Evolutionary conservation across 2,888 invertebrate species (phyloP).

Genomic region (Julus scanicus): DNA sequence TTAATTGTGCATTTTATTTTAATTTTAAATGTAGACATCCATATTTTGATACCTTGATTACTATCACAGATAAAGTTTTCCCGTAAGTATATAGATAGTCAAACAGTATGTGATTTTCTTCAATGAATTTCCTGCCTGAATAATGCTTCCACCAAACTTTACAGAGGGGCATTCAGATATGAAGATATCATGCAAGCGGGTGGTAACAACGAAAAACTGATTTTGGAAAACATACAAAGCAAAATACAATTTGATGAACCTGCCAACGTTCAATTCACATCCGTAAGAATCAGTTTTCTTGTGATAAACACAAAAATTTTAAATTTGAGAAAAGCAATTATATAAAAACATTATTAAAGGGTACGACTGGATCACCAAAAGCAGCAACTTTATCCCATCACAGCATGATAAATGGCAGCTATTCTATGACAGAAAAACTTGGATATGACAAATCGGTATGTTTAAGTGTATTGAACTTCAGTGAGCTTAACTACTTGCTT

Average conservation of each 20-base stretch:
- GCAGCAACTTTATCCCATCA: constrained; percentile 79
- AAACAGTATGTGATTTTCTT: neutral
- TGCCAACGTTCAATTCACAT: constrained; percentile 85
- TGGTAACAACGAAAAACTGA: constrained; percentile 64
- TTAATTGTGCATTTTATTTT: neutral
- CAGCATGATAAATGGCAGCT: constrained; percentile 63
- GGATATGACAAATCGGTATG: neutral
- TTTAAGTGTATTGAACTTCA: neutral
- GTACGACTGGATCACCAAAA: constrained; percentile 86
- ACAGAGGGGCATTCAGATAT: constrained; percentile 41
- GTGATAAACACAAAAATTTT: neutral
- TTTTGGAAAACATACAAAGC: constrained; percentile 56
- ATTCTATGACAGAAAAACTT: neutral
- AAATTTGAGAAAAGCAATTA: neutral
- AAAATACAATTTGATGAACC: constrained; percentile 70
- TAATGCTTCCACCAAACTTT: neutral
- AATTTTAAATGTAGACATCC: constrained; percentile 58
- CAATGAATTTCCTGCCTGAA: neutral
- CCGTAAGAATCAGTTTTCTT: constrained; percentile 66
- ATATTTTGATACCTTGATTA: constrained; percentile 57
- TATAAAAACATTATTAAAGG: constrained; percentile 66
- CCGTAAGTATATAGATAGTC: constrained; percentile 13
- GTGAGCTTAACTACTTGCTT: too few species aligned
- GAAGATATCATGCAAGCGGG: constrained; percentile 60
- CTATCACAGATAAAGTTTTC: constrained; percentile 58